A percentile compares a stretch with the other conserved stretches of the same genome.
Evolutionary conservation across 2,888 invertebrate species (phyloP).

Genomic region (Dasypolia templi): DNA sequence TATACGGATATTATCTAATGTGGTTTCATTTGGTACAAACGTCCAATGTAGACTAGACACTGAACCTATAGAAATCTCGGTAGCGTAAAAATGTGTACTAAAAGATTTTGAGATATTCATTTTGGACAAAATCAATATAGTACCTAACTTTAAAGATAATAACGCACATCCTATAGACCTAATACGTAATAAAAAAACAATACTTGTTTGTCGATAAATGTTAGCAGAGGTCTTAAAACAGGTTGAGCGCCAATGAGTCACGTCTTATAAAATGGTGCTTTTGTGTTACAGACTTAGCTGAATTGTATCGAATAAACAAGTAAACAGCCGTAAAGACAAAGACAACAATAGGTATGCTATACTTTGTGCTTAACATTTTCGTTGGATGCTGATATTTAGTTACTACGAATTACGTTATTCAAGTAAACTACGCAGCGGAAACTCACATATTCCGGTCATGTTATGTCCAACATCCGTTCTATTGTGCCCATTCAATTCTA

Average conservation of each 20-base stretch:
- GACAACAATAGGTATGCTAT: slow-evolving; percentile 3
- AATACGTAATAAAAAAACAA: slow-evolving; percentile 28
- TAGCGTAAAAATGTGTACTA: background rate
- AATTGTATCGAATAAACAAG: slow-evolving; percentile 52
- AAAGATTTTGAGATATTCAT: background rate
- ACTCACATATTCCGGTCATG: slow-evolving; percentile 81
- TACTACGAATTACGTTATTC: slow-evolving; percentile 62
- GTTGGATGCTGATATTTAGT: slow-evolving; percentile 26
- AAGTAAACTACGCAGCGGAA: slow-evolving; percentile 77
- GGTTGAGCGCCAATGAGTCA: slow-evolving; percentile 77
- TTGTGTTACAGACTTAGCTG: slow-evolving; percentile 60
- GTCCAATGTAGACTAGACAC: background rate
- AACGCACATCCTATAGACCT: slow-evolving; percentile 16
- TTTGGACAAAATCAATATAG: slow-evolving; percentile 2
- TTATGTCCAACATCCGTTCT: slow-evolving; percentile 83
- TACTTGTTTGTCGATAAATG: slow-evolving; percentile 60
- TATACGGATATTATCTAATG: slow-evolving; percentile 27
- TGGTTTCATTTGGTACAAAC: slow-evolving; percentile 9
- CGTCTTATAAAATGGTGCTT: slow-evolving; percentile 72
- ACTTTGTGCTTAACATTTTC: slow-evolving; percentile 7
- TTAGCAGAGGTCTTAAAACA: slow-evolving; percentile 77
- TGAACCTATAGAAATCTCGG: background rate
- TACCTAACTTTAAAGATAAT: slow-evolving; percentile 11
- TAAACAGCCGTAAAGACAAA: slow-evolving; percentile 23
- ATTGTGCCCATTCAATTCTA: slow-evolving; percentile 79